phyloP scores from a whole-genome alignment of 2,888 invertebrate species.

The Acleris sparsana region DNA sequence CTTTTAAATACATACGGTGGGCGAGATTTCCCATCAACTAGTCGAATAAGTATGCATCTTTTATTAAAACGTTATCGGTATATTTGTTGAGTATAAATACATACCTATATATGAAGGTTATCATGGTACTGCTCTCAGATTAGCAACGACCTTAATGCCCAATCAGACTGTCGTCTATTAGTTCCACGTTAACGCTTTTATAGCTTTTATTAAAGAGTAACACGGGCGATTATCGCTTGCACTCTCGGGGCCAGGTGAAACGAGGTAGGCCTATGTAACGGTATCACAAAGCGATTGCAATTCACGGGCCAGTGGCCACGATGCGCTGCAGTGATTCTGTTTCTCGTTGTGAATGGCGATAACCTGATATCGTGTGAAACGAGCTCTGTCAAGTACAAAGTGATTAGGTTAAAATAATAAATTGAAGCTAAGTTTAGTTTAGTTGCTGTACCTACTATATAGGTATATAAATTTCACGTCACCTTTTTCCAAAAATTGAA shows the following conservation, averaged over 20 bases:
- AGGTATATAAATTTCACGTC: too few species aligned
- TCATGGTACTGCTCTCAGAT: conserved; percentile 15
- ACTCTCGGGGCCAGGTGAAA: conserved; percentile 1
- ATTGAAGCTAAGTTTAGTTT: not conserved
- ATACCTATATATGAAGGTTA: conserved; percentile 21
- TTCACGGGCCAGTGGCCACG: conserved; percentile 58
- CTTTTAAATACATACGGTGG: too few species aligned
- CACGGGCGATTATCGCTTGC: conserved; percentile 6
- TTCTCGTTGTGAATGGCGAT: conserved; percentile 37
- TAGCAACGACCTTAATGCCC: conserved; percentile 34
- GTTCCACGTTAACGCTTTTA: conserved; percentile 19
- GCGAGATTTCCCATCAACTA: too few species aligned
- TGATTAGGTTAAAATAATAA: not conserved
- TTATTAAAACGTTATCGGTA: too few species aligned
- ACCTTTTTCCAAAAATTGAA: too few species aligned
- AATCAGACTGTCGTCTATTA: conserved; percentile 27
- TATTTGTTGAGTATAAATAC: not conserved
- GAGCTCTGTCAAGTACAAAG: too few species aligned
- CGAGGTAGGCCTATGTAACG: conserved; percentile 43
- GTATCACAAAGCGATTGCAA: conserved; percentile 49
- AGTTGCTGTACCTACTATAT: too few species aligned
- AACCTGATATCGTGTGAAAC: conserved; percentile 17
- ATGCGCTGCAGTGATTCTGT: conserved; percentile 50
- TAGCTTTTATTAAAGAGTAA: conserved; percentile 3
- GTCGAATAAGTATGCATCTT: too few species aligned